Conservation (phyloP, 2,888 invertebrate species). For the Dexiosoma caninum region DNA sequence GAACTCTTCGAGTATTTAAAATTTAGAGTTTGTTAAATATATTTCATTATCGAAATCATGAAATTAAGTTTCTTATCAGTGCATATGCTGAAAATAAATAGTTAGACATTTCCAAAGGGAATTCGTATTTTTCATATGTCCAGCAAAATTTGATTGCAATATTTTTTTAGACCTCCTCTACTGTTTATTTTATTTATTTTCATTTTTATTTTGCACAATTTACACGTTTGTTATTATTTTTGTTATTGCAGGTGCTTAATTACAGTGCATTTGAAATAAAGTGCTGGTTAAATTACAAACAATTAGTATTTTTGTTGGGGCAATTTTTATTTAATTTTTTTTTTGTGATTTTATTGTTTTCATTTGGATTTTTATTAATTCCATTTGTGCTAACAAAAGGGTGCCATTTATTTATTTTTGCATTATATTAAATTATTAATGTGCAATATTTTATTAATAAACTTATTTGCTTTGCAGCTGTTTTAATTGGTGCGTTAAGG, state of each 20-base stretch:
- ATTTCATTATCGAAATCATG: too few species aligned
- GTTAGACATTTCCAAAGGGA: too few species aligned
- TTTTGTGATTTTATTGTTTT: constrained; percentile 33
- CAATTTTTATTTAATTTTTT: background rate
- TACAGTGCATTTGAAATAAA: constrained; percentile 31
- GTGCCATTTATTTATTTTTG: constrained; percentile 32
- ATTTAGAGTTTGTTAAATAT: too few species aligned
- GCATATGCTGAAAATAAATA: too few species aligned
- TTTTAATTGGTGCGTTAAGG: constrained; percentile 35
- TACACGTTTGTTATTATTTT: constrained; percentile 1
- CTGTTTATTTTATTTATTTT: constrained; percentile 31
- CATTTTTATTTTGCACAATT: background rate
- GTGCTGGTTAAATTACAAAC: constrained; percentile 33
- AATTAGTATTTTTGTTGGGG: background rate
- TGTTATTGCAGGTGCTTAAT: constrained; percentile 52
- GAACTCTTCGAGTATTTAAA: too few species aligned
- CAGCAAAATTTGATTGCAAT: too few species aligned
- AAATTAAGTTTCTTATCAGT: too few species aligned
- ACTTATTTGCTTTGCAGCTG: constrained; percentile 17
- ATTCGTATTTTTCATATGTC: too few species aligned
- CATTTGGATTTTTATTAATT: constrained; percentile 25
- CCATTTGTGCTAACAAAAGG: constrained; percentile 48
- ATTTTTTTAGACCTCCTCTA: constrained; percentile 3
- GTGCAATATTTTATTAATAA: constrained; percentile 38
- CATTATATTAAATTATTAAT: constrained; percentile 37